Base-by-base conservation (phyloP, 2,113 vertebrate species). In the Eclectus roratus region DNA sequence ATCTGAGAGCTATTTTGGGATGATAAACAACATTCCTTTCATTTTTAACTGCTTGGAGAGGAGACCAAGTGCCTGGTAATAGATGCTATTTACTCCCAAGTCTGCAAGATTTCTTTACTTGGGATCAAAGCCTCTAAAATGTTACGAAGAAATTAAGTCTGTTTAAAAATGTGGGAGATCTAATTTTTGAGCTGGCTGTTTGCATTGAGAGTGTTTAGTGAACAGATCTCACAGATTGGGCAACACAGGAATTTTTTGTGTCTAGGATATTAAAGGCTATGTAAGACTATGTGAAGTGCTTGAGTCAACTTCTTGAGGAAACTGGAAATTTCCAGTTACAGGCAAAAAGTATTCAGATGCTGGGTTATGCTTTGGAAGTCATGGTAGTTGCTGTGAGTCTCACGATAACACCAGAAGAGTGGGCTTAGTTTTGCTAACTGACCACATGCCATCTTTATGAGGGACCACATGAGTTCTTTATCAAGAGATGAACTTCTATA, bases 1-100 rank as follows among this genome's bases (percentile, higher is more conserved):
- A 92, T 76, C 83, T 56, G 69, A 68, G 82, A 88, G 65, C 56
- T 96, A 78, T 94, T 96, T 90, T 80, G 83, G 77, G 80, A 71
- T 80, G 37, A 88, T 90, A 92, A 96, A 92, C 88, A 96, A 65
- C 82, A 95, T 95, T 96, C 88, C 66, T 94, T 93, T 96, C 68
- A 93, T 92, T 95, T 89, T 94, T 68, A 69, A 79, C 72, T 88
- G 33, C 65, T 86, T 90, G 39, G 52, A 88, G 19, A 37, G 18
- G 65, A 78, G 25, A 63, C 20, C 8, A 44, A 86, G 35, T 68
- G 33, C 39, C 43, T 9, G 24, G 13, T 85, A 93, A 46, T 78
- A 68, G 76, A 52, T 49, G 5, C 9, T 81, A 27, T 91, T 95
- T 93, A 69, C 72, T 91, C 56, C 15, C 37, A 69, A 64, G 28